Evolutionary conservation across 2,113 vertebrate species (phyloP).

Genomic region (Centropus bengalensis): DNA sequence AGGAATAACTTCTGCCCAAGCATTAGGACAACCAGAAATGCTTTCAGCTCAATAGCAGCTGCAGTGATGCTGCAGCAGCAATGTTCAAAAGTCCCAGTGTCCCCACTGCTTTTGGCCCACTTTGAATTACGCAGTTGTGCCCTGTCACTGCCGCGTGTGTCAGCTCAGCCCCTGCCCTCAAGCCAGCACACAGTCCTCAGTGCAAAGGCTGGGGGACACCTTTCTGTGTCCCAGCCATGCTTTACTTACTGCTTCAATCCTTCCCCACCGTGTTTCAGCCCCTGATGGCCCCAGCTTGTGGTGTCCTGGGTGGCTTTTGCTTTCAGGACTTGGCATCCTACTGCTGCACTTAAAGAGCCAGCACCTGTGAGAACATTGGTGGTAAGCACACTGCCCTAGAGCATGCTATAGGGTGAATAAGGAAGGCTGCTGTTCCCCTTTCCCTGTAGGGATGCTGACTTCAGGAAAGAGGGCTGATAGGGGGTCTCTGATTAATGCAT

Average conservation of each 20-base stretch:
- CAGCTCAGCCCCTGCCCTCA: neutral
- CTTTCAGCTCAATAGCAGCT: neutral
- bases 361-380: accelerated
- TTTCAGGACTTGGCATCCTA: neutral
- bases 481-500: neutral
- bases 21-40: neutral
- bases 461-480: neutral
- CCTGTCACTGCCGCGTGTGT: neutral
- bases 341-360: neutral
- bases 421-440: neutral
- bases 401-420: accelerated
- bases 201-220: neutral
- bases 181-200: accelerated
- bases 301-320: neutral
- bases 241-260: neutral
- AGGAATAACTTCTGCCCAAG: neutral
- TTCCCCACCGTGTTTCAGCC: accelerated
- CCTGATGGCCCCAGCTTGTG: neutral
- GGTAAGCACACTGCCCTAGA: too few relatives aligned
- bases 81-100: neutral
- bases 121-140: neutral
- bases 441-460: neutral
- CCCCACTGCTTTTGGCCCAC: neutral
- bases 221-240: neutral
- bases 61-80: neutral